Conservation (phyloP, 2,797 vertebrate species). For the Epinephelus malabaricus region DNA sequence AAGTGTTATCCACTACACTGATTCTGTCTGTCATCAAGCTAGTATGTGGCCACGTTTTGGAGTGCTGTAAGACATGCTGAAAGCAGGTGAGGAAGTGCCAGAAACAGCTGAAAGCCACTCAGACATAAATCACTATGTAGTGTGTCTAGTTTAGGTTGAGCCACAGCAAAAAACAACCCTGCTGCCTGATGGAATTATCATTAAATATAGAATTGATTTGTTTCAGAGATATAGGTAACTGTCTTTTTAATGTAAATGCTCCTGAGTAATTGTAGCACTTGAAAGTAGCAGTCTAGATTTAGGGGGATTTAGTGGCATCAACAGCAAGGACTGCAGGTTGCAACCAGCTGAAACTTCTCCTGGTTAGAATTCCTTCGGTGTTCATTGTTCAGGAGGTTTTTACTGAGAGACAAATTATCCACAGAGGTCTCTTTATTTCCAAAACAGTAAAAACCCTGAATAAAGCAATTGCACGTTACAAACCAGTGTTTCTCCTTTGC, state of each 20-base stretch:
- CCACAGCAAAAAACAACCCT: slow-evolving; percentile 20
- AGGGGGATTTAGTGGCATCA: no score
- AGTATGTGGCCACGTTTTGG: slow-evolving; percentile 41
- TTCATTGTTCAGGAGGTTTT: no score
- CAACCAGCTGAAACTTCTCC: no score
- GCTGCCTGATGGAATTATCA: background rate
- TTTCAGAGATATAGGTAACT: background rate
- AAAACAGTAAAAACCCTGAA: no score
- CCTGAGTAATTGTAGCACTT: background rate
- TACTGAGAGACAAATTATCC: no score
- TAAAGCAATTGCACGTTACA: no score
- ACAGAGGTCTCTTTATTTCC: no score
- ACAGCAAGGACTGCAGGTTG: no score
- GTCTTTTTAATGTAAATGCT: background rate
- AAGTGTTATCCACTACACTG: slow-evolving; percentile 35
- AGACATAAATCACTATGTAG: slow-evolving; percentile 39
- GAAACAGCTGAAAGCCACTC: slow-evolving; percentile 59
- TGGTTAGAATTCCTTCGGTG: no score
- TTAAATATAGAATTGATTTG: background rate
- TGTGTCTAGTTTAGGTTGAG: slow-evolving; percentile 13
- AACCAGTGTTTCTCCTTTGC: no score
- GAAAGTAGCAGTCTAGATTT: background rate
- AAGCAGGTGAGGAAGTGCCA: slow-evolving; percentile 65
- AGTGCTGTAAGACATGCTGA: slow-evolving; percentile 40
- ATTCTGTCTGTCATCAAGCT: slow-evolving; percentile 62